phyloP scores from a whole-genome alignment of 2,797 vertebrate genomes.

The Protosalanx chinensis region DNA sequence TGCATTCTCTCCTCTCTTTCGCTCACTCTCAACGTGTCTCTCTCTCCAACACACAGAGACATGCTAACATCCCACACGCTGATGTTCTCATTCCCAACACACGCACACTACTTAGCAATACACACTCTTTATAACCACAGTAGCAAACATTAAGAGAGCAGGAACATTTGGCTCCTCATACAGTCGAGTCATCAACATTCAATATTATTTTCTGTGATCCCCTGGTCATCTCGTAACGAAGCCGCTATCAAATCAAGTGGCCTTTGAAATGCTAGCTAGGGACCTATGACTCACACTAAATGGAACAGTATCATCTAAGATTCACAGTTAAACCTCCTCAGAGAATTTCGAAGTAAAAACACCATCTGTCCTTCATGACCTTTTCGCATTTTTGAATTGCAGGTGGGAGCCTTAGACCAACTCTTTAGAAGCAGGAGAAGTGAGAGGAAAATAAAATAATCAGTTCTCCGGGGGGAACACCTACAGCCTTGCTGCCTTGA shows the following conservation, averaged over 20 bases:
- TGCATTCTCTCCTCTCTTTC: no score
- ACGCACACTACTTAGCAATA: neutral
- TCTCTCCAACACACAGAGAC: neutral
- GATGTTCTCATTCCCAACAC: neutral
- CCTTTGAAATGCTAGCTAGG: slow-evolving; percentile 18
- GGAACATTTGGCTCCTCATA: slow-evolving; percentile 35
- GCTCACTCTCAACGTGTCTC: neutral
- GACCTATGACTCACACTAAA: slow-evolving; percentile 10
- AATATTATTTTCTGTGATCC: neutral
- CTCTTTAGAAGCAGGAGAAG: slow-evolving; percentile 15
- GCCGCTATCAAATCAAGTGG: slow-evolving; percentile 43
- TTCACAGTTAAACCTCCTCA: slow-evolving; percentile 40
- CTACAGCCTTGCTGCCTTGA: slow-evolving; percentile 28
- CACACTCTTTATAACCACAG: neutral
- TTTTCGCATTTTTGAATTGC: slow-evolving; percentile 46
- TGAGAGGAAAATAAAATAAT: slow-evolving; percentile 26
- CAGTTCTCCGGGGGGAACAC: slow-evolving; percentile 5
- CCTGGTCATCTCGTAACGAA: slow-evolving; percentile 37
- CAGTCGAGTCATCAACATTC: slow-evolving; percentile 32
- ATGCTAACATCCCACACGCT: neutral
- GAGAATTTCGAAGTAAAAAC: slow-evolving; percentile 30
- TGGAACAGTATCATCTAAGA: slow-evolving; percentile 1
- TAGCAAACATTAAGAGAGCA: neutral
- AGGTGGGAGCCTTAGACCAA: slow-evolving; percentile 17
- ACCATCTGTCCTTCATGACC: slow-evolving; percentile 43